These are phyloP conservation scores for Anguilla rostrata DNA, from an alignment of 2,113 vertebrate genomes.

Conservation along the genomic window DNA sequence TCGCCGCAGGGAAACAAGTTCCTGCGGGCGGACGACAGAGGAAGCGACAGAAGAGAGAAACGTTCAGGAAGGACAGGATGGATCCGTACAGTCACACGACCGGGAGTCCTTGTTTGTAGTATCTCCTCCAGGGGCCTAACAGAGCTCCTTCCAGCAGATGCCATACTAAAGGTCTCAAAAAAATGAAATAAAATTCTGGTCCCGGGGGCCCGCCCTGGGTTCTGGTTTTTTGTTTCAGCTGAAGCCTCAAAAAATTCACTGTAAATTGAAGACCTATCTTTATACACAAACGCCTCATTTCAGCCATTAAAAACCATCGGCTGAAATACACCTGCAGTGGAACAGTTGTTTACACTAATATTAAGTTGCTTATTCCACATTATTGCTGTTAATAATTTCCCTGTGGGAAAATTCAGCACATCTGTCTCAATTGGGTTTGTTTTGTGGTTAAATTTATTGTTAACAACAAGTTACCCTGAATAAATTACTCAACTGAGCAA, in stretches of 20 bases:
- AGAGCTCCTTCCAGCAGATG: background rate
- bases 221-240: background rate
- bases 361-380: too few species aligned
- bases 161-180: background rate
- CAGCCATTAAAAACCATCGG: too few species aligned
- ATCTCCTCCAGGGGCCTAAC: background rate
- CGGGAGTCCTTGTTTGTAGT: background rate
- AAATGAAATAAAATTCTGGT: background rate
- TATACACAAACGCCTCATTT: too few species aligned
- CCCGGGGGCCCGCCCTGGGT: too few species aligned
- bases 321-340: too few species aligned
- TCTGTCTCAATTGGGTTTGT: too few species aligned
- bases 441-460: too few species aligned
- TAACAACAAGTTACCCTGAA: too few species aligned
- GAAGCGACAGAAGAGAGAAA: background rate
- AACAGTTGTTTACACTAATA: too few species aligned
- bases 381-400: too few species aligned
- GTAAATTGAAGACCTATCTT: background rate
- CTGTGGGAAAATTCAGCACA: too few species aligned
- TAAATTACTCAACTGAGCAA: background rate
- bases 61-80: background rate
- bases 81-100: background rate
- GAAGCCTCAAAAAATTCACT: background rate
- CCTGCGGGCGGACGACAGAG: conserved; percentile 56
- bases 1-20: conserved; percentile 97